Base-by-base conservation (phyloP, 1,140 invertebrate species). In the Eueides isabella region DNA sequence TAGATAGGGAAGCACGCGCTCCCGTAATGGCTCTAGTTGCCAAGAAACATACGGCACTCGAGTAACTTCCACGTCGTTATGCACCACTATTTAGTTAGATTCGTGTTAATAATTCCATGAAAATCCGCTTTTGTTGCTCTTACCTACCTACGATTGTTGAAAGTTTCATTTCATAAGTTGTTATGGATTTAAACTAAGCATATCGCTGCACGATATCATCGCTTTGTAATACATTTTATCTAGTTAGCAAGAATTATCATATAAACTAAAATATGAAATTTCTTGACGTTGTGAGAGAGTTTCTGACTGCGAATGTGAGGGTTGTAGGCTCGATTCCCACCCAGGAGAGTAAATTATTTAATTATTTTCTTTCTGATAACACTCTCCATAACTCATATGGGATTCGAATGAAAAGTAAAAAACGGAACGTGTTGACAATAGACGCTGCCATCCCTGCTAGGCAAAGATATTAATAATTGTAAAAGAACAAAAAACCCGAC, bases 1-100 rank as follows among this genome's bases (percentile, higher is more conserved):
- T 68, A 61, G 41, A 68, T 55, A 68, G 19, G 66, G 66, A 55
- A 61, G 66, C 66, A 68, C 66, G 66, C 38, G 44, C 44, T 14
- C 64, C 48, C 44, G 41, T 68, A 68, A 68, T 68, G 44, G 66
- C 31, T 67, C 66, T 44, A 55, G 44, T 68, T 68, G 14, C 26
- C 66, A 68, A 68, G 66, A 68, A 68, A 68, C 66, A 68, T 68
- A 68, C 44, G 66, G 66, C n/a, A 26, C 66, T 31, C 23, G 26
- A 55, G 41, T 14, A 68, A 68, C 66, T 68, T 68, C 29, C 28
- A 55, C 66, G 66, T 68, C 48, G 48, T 44, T 68, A 68, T 55
- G 44, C 66, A 30, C 66, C 23, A 68, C 41, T 68, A 48, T 68
- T 48, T 68, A 55, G 41, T 48, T 68, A 30, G 66, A 68, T 55